phyloP scores from a whole-genome alignment of 2,797 vertebrate genomes.

The Cryptoprocta ferox region DNA sequence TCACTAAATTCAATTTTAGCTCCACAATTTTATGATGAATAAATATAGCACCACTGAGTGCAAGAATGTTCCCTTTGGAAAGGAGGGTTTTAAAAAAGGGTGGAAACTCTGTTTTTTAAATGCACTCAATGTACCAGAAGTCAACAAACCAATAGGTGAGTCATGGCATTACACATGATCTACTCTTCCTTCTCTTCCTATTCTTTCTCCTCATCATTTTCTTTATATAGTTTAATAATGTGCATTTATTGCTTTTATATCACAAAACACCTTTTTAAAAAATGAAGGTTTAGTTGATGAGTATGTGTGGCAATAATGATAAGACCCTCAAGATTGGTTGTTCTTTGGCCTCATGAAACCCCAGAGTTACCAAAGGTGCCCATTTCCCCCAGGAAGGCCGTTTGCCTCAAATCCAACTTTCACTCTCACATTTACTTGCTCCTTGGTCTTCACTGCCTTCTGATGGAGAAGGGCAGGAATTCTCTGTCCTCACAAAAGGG shows the following conservation, averaged over 20 bases:
- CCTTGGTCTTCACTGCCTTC: not conserved
- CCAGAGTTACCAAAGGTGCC: not conserved
- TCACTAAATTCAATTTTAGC: not conserved
- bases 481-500: not conserved
- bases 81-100: not conserved
- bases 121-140: not conserved
- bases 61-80: not conserved
- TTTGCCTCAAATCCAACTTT: not conserved
- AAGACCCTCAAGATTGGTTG: not conserved
- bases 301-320: not conserved
- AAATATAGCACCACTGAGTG: not conserved
- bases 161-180: not conserved
- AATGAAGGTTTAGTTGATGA: not conserved
- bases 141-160: not conserved
- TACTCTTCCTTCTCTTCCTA: slow-evolving; percentile 6
- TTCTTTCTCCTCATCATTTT: not conserved
- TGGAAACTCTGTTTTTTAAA: not conserved
- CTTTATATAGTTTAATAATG: not conserved
- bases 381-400: not conserved
- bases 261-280: not conserved
- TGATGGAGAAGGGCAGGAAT: not conserved
- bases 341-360: not conserved
- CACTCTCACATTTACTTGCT: not conserved
- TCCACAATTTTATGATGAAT: not conserved
- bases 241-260: not conserved